phyloP scores from a whole-genome alignment of 2,113 vertebrate species.

The Carassius auratus region DNA sequence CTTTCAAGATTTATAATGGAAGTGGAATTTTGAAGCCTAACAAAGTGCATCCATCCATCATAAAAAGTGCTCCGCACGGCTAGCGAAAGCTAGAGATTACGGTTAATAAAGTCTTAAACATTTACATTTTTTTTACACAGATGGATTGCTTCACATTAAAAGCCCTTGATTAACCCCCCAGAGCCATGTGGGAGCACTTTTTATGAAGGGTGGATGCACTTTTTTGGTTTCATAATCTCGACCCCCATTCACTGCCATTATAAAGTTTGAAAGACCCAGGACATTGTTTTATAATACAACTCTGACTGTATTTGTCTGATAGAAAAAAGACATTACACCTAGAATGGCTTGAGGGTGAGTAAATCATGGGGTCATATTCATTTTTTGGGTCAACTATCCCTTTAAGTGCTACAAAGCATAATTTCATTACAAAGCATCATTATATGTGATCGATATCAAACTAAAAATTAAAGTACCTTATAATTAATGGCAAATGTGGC shows the following conservation, averaged over 20 bases:
- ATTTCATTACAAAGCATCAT: background rate
- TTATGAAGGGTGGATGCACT: background rate
- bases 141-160: background rate
- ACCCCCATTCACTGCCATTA: background rate
- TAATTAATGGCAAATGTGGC: constrained; percentile 98
- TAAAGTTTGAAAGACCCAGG: no score
- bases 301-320: background rate
- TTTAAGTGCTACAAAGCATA: background rate
- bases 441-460: background rate
- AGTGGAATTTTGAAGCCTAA: no score
- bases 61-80: no score
- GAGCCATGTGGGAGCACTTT: background rate
- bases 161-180: background rate
- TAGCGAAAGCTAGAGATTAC: background rate
- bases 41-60: no score
- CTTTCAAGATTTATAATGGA: background rate
- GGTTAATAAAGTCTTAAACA: no score
- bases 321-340: background rate
- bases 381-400: no score
- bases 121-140: background rate
- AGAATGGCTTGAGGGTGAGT: background rate
- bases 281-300: background rate
- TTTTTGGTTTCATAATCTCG: background rate
- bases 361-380: background rate
- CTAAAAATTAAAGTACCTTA: constrained; percentile 77